Conservation (phyloP, 2,113 vertebrate genomes). For the Rhizomys pruinosus region DNA sequence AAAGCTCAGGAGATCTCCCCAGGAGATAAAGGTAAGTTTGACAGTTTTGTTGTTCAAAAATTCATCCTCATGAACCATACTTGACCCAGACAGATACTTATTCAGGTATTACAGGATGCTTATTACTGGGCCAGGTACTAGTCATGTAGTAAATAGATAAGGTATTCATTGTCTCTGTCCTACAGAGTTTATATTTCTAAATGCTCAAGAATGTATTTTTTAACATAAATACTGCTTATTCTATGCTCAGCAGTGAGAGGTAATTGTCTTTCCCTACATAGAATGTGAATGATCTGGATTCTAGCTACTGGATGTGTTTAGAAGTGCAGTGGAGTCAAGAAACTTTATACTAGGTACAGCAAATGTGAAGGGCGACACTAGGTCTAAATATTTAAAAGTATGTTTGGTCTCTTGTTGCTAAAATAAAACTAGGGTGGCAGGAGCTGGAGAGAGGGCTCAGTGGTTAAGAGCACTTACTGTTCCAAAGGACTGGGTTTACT, state of each 20-base stretch:
- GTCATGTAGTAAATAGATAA: neutral
- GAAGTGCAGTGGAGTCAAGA: neutral
- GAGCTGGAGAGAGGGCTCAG: too few species aligned
- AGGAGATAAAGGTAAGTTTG: constrained; percentile 94
- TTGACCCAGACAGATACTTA: neutral
- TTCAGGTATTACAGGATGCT: neutral
- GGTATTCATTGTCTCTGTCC: neutral
- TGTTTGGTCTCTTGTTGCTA: neutral
- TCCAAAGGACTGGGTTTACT: too few species aligned
- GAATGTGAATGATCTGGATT: neutral
- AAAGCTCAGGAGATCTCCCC: constrained; percentile 94
- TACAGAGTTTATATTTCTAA: neutral
- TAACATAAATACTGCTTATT: neutral
- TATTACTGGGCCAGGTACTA: neutral
- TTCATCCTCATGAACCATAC: neutral
- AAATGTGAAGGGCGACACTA: neutral
- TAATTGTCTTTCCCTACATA: neutral
- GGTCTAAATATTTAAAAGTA: neutral
- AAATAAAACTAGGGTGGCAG: neutral
- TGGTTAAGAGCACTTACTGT: neutral
- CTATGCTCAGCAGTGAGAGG: neutral
- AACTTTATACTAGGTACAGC: neutral
- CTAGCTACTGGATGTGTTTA: neutral
- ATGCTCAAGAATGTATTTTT: neutral
- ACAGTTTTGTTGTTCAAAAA: constrained; percentile 6